Evolutionary conservation across 2,113 vertebrate species (phyloP).

Genomic region (Campylomormyrus numenius): DNA sequence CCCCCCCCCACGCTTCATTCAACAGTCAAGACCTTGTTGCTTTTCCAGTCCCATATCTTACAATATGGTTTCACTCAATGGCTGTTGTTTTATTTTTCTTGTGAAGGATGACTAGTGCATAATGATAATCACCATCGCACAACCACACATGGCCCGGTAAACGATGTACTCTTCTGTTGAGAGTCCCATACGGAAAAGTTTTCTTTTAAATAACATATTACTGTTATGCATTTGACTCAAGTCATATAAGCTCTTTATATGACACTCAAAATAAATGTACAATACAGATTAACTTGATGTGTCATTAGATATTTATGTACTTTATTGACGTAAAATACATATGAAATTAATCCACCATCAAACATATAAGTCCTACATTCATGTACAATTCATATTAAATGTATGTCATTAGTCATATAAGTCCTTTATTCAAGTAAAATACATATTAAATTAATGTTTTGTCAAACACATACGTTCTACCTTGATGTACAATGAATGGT

Average conservation of each 20-base stretch:
- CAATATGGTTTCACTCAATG: background rate
- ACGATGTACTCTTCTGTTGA: background rate
- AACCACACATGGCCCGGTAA: background rate
- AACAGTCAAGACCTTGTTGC: background rate
- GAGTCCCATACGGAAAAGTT: background rate
- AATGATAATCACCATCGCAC: background rate
- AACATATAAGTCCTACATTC: background rate
- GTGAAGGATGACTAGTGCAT: background rate
- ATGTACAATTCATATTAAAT: background rate
- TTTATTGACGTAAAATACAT: background rate
- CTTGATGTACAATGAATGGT: background rate
- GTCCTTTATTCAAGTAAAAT: background rate
- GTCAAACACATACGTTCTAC: background rate
- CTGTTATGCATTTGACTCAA: background rate
- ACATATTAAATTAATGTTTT: background rate
- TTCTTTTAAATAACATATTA: background rate
- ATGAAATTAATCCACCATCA: background rate
- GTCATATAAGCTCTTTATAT: background rate
- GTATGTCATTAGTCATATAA: background rate
- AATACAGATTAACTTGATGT: background rate
- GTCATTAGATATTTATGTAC: background rate
- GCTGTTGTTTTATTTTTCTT: background rate
- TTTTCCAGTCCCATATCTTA: background rate
- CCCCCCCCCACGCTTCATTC: background rate
- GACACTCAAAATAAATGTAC: background rate